Conservation (phyloP, 2,797 vertebrate species). For the Amniataba percoides region DNA sequence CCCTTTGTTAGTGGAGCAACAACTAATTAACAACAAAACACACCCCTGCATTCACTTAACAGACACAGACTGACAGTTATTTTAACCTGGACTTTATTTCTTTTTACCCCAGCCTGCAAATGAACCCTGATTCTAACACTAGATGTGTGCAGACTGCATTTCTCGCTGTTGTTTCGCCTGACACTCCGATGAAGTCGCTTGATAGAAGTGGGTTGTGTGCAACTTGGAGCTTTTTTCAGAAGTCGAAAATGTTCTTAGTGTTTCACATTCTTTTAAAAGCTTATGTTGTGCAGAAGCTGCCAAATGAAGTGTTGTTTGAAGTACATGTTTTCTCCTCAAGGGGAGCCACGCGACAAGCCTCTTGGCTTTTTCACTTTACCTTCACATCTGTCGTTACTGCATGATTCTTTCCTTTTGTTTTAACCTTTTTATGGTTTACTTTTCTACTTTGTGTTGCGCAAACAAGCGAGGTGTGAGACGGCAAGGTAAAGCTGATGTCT, state of each 20-base stretch:
- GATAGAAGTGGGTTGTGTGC: conserved; percentile 3
- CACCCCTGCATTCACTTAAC: background rate
- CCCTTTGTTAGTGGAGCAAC: background rate
- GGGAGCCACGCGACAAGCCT: background rate
- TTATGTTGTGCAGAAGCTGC: conserved; percentile 13
- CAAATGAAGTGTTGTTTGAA: conserved; percentile 3
- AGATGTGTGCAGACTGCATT: conserved; percentile 10
- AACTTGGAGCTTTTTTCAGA: conserved; percentile 20
- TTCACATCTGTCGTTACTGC: background rate
- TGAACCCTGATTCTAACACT: conserved; percentile 8
- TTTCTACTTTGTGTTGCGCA: background rate
- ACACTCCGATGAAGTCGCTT: conserved; percentile 1
- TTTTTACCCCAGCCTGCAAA: background rate
- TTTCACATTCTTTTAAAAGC: conserved; percentile 6
- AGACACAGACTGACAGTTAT: background rate
- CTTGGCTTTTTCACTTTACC: conserved; percentile 2
- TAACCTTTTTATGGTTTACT: background rate
- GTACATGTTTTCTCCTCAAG: background rate
- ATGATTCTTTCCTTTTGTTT: background rate
- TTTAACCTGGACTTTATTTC: conserved; percentile 2
- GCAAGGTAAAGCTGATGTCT: conserved; percentile 12
- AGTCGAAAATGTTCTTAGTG: background rate
- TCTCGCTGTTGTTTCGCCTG: conserved; percentile 10
- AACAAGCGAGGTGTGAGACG: background rate
- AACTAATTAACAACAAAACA: conserved; percentile 12